Evolutionary conservation across 2,113 vertebrate species (phyloP), one percentile per base, ranked within the genome.

Genomic region (Mus spicilegus): DNA sequence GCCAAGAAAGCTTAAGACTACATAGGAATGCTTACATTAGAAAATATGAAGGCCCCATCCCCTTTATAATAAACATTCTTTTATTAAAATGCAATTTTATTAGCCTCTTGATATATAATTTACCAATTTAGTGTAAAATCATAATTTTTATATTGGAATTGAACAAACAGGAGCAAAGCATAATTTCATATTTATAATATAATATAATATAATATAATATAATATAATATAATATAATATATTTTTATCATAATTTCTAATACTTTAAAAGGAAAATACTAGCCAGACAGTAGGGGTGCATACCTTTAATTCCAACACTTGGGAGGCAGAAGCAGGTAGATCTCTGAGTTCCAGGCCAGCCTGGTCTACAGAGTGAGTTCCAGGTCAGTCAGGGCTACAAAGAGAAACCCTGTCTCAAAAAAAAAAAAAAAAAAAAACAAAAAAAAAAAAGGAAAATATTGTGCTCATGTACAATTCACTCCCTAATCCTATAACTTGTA

Each of bases 401-500:
- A 49, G 49, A 49, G 49, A 49, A 49, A 7, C 49, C 4, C 49
- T 4, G 4, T 49, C 49, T 49, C 49, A 49, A 49, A 49, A 49
- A 49, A 42, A 42, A 2, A 42, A 3, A 3, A 49, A 49, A 49
- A 49, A 49, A 42, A 42, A 2, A 42, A 3, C 2, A 49, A 49
- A 49, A 49, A 49, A 49, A 49, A 49, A 49, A 22, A 58, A 89
- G 36, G 12, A 13, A 72, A 36, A 51, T 5, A 3, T 5, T 88
- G 4, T 76, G 3, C 1, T 16, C 33, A 46, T 90, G 77, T 84
- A 80, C 3, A 80, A 0, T 36, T n/a, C 30, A 69, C 1, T 78
- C 0, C 19, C 2, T 80, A 36, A 8, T 46, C 14, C 3, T 56
- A 36, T 1, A 19, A 4, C 12, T 2, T 51, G 28, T 16, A 7